Base-by-base conservation (phyloP, 1,140 invertebrate species). In the Melipona quadrifasciata region DNA sequence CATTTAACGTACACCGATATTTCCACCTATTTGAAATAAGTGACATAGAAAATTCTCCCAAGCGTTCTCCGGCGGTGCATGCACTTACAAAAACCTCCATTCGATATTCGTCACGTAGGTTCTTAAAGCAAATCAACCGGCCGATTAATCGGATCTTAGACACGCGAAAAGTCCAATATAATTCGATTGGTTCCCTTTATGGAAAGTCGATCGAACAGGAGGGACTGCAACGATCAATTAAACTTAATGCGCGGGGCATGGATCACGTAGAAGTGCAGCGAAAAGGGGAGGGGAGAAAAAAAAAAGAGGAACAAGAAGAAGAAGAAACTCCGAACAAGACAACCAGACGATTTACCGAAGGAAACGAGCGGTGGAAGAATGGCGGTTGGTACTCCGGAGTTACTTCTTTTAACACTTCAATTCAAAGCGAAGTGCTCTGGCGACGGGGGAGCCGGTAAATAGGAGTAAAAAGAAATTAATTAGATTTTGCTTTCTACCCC, bases 391-490 rank as follows among this genome's bases (percentile, higher is more conserved):
- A 53, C 71, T 55, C 16, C 39, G 31, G 58, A n/a, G 64, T 39
- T 67, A 67, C 72, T 76, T 76, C 61, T 47, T 73, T 53, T 74
- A 64, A 81, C 80, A 64, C 80, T 81, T 81, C 16, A 27, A 21
- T 24, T 53, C 57, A 67, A 73, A 82, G 80, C 21, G 31, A 82
- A 75, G 64, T 51, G 34, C 51, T 82, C 34, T n/a, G 17, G 1
- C 51, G 73, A 24, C 17, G 34, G 27, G 2, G 24, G 21, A 47
- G 39, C 39, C 11, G 12, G 51, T 24, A 19, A 39, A 73, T 17
- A 27, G 53, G 58, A 17, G 6, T 47, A 57, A 67, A 39, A 76
- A 39, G 72, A 76, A 76, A 82, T 82, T 82, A 82, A 82, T 76
- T 76, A 76, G 73, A 76, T 82, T 82, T 76, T 39, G 31, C 72